Percentiles rank a stretch among this genome's conserved stretches.
Conservation (phyloP, 2,888 invertebrate genomes). For the Philereme vetulata region DNA sequence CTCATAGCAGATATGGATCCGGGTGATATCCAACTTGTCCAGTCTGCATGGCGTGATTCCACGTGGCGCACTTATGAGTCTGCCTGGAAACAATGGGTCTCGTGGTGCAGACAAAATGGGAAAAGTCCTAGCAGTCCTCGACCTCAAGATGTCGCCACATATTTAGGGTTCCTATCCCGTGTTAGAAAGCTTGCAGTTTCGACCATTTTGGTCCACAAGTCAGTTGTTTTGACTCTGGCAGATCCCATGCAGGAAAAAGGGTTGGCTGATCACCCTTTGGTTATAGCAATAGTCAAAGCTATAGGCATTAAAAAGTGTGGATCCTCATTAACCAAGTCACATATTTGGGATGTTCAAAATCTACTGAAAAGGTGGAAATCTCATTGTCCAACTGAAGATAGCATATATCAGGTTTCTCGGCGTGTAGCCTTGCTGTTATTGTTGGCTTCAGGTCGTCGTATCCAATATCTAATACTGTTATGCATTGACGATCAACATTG, state of each 20-base stretch:
- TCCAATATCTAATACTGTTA: slow-evolving; percentile 1
- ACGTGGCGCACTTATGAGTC: slow-evolving; percentile 34
- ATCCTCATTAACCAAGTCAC: neutral
- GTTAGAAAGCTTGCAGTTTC: slow-evolving; percentile 24
- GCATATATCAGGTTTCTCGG: slow-evolving; percentile 8
- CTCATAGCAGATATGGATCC: too few relatives aligned
- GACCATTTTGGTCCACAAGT: slow-evolving; percentile 36
- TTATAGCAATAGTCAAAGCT: neutral
- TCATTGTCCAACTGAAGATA: neutral
- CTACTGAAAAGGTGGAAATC: slow-evolving; percentile 1
- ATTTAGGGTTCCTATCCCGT: slow-evolving; percentile 17
- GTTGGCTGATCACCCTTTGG: neutral
- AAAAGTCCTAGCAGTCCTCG: slow-evolving; percentile 25
- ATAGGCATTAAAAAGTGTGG: neutral
- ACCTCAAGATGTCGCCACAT: slow-evolving; percentile 26
- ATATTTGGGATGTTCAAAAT: slow-evolving; percentile 5
- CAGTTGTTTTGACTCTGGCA: slow-evolving; percentile 25
- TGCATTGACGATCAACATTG: slow-evolving; percentile 7
- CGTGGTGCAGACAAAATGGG: slow-evolving; percentile 31
- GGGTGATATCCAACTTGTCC: too few relatives aligned
- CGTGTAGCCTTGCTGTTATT: slow-evolving; percentile 6
- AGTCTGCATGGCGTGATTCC: too few relatives aligned
- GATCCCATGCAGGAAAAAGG: slow-evolving; percentile 15
- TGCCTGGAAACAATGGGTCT: slow-evolving; percentile 34
- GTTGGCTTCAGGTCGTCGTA: slow-evolving; percentile 1